A percentile compares a stretch with the other conserved stretches of the same genome.
Conservation (phyloP, 2,888 invertebrate species). For the Lobophora halterata region DNA sequence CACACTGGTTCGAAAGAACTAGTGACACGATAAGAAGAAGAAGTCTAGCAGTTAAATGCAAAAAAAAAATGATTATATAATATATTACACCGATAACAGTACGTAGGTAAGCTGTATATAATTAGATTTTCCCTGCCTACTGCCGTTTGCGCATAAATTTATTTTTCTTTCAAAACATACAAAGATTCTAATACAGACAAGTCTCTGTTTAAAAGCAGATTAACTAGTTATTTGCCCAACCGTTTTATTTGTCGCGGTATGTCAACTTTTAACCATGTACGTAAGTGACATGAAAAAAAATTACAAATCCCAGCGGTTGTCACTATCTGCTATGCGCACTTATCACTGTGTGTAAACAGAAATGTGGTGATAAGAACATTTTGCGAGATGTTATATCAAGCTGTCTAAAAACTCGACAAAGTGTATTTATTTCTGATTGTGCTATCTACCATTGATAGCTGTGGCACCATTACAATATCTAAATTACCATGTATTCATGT, state of each 20-base stretch:
- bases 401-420: conserved; percentile 49
- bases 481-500: conserved; percentile 32
- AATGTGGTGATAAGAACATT: conserved; percentile 55
- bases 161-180: too few species aligned
- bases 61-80: too few species aligned
- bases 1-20: too few species aligned
- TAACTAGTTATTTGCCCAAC: conserved; percentile 13
- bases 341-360: conserved; percentile 59
- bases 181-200: too few species aligned
- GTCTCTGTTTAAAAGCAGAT: background rate
- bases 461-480: conserved; percentile 33
- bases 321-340: conserved; percentile 52
- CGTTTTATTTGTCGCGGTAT: conserved; percentile 22
- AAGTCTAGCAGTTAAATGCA: too few species aligned
- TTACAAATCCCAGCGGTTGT: conserved; percentile 55
- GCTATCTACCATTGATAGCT: conserved; percentile 51
- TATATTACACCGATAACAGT: too few species aligned
- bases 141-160: too few species aligned
- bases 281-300: conserved; percentile 50
- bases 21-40: too few species aligned
- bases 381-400: conserved; percentile 63
- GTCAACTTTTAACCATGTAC: conserved; percentile 22
- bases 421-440: conserved; percentile 64
- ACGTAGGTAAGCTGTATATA: too few species aligned
- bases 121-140: too few species aligned